Evolutionary conservation across 2,888 invertebrate genomes (phyloP).

Genomic region (Leucoma salicis): DNA sequence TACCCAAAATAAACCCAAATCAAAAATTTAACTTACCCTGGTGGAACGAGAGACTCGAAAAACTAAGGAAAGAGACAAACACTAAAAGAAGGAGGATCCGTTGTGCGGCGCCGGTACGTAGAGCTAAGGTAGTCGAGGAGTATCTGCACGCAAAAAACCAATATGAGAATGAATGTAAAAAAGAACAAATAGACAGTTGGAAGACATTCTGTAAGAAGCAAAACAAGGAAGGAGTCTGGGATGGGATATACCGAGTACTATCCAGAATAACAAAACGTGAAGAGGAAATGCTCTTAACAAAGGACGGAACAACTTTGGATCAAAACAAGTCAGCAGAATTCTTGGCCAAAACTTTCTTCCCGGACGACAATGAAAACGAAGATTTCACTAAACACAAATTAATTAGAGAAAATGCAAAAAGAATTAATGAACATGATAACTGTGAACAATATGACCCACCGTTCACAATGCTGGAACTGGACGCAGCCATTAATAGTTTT

Average conservation of each 20-base stretch:
- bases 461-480: no score
- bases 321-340: background rate
- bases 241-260: background rate
- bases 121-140: constrained; percentile 6
- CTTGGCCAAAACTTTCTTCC: background rate
- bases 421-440: background rate
- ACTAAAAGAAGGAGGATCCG: constrained; percentile 15
- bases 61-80: no score
- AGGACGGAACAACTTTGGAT: background rate
- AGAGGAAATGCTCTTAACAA: background rate
- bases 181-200: background rate
- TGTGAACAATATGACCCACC: background rate
- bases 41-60: constrained; percentile 20
- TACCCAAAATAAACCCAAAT: no score
- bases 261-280: background rate
- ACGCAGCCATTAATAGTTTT: no score
- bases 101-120: constrained; percentile 14
- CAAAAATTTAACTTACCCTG: constrained; percentile 17
- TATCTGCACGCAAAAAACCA: background rate
- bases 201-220: background rate
- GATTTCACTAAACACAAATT: background rate
- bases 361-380: background rate
- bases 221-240: background rate
- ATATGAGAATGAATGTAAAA: background rate
- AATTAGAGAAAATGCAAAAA: background rate